phyloP scores from a whole-genome alignment of 2,113 vertebrate species.

The Camelus dromedarius region DNA sequence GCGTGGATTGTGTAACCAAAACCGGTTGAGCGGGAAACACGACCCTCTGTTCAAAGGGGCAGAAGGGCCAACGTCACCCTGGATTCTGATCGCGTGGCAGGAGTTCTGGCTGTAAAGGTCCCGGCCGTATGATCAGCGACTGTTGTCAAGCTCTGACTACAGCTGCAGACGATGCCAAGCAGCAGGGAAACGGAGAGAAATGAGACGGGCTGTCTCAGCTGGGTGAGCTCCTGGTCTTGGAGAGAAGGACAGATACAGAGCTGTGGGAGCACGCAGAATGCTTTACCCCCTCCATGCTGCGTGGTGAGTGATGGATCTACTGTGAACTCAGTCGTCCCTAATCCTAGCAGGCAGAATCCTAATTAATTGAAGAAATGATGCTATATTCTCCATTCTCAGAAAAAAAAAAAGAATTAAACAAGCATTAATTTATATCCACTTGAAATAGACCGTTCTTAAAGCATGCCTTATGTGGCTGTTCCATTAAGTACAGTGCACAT shows the following conservation, averaged over 20 bases:
- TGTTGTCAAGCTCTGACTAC: not conserved
- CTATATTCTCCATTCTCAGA: not conserved
- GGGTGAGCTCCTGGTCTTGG: not conserved
- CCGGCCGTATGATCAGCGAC: too few species aligned
- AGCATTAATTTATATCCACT: not conserved
- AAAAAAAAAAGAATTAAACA: not conserved
- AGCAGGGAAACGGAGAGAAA: not conserved
- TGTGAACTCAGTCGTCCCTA: not conserved
- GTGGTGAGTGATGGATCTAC: rapidly evolving
- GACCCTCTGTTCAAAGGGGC: rapidly evolving
- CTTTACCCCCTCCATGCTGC: too few species aligned
- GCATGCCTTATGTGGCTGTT: not conserved
- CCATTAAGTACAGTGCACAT: not conserved
- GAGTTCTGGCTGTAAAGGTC: not conserved
- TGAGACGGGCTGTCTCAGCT: too few species aligned
- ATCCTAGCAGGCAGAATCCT: not conserved
- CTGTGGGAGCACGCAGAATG: rapidly evolving
- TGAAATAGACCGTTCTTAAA: not conserved
- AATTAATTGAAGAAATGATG: not conserved
- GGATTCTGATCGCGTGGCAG: too few species aligned
- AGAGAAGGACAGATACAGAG: not conserved
- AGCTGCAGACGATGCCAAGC: not conserved
- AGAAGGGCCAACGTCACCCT: not conserved
- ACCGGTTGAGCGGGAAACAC: rapidly evolving
- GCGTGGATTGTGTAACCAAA: rapidly evolving